These are phyloP conservation scores for Sebastes kiyomatsui DNA, from an alignment of 2,797 vertebrate genomes.

Conservation along the genomic window DNA sequence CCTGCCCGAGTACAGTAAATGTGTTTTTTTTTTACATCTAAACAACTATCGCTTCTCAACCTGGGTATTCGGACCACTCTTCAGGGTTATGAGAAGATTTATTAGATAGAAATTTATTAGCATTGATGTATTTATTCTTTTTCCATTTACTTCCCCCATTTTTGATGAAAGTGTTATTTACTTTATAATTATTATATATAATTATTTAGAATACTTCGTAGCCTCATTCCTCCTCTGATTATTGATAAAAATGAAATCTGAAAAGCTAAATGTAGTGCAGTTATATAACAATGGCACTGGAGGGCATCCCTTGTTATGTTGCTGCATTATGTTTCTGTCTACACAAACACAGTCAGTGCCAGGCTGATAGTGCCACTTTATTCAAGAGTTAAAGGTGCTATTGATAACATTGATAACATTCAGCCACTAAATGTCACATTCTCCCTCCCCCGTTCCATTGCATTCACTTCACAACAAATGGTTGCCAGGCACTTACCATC, in stretches of 20 bases:
- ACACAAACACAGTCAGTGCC: not conserved
- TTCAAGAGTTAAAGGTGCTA: too few relatives aligned
- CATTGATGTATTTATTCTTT: not conserved
- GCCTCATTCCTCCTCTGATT: not conserved
- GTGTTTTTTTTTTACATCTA: not conserved
- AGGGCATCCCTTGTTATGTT: not conserved
- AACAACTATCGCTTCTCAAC: not conserved
- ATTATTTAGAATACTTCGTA: not conserved
- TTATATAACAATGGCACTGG: constrained; percentile 19
- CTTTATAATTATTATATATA: too few relatives aligned
- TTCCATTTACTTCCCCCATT: too few relatives aligned
- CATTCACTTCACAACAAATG: too few relatives aligned
- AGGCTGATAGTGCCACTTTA: not conserved
- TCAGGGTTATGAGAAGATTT: not conserved
- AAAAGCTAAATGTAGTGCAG: not conserved
- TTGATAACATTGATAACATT: too few relatives aligned
- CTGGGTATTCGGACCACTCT: not conserved
- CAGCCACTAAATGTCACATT: too few relatives aligned
- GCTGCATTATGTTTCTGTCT: not conserved
- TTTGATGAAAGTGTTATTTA: not conserved
- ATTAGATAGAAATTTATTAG: not conserved
- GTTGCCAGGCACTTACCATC: too few relatives aligned
- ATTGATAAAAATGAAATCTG: not conserved
- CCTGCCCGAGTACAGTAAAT: not conserved
- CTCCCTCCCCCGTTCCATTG: too few relatives aligned